phyloP scores from a whole-genome alignment of 2,797 vertebrate species.

The Amniataba percoides region DNA sequence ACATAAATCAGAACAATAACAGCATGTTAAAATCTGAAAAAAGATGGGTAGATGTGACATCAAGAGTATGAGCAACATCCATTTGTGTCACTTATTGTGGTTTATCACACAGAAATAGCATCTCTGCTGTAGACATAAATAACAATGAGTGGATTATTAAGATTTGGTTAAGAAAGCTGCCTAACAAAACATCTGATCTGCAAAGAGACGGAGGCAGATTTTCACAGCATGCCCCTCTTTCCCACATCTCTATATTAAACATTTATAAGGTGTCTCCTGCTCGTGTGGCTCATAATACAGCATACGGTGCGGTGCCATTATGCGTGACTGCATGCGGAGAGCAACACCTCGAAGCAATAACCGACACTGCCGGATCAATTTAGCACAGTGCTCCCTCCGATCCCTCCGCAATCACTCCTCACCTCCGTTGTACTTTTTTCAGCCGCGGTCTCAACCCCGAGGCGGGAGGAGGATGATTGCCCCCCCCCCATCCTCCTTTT shows the following conservation, averaged over 20 bases:
- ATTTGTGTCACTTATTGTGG: neutral
- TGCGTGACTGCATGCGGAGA: constrained; percentile 60
- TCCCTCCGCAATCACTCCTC: constrained; percentile 70
- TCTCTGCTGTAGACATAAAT: constrained; percentile 12
- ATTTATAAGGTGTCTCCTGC: constrained; percentile 63
- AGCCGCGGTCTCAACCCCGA: constrained; percentile 46
- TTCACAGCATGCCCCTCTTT: constrained; percentile 39
- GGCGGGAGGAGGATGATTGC: constrained; percentile 26
- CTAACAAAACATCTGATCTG: constrained; percentile 18
- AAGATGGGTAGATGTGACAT: neutral
- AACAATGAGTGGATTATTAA: constrained; percentile 3
- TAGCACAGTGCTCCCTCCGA: constrained; percentile 58
- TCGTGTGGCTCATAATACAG: constrained; percentile 55
- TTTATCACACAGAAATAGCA: neutral
- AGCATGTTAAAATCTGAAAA: neutral
- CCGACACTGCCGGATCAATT: constrained; percentile 73
- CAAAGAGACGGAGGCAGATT: constrained; percentile 27
- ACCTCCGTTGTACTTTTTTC: constrained; percentile 53
- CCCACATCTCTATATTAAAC: constrained; percentile 61
- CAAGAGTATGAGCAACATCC: neutral
- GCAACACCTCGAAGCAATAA: constrained; percentile 73
- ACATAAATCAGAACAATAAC: neutral
- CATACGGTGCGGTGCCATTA: constrained; percentile 42
- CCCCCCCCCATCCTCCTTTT: neutral
- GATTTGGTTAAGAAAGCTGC: constrained; percentile 2